phyloP scores from a whole-genome alignment of 2,797 vertebrate species.

The Bucorvus abyssinicus region DNA sequence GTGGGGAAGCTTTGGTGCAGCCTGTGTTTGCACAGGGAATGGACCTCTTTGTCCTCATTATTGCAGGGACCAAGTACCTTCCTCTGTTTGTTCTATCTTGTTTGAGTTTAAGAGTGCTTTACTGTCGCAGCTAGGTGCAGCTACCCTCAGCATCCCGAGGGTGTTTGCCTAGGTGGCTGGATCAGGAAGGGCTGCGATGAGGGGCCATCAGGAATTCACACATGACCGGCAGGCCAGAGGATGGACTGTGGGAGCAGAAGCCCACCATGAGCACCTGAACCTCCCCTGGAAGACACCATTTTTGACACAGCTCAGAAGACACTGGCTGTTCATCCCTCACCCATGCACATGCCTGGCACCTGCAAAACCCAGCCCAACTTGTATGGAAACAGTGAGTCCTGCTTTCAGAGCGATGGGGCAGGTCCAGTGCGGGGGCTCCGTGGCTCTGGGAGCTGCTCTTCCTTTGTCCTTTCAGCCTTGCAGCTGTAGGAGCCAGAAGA shows the following conservation, averaged over 20 bases:
- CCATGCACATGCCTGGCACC: background rate
- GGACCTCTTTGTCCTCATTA: background rate
- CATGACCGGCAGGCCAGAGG: background rate
- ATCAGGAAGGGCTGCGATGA: background rate
- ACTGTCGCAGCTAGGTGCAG: background rate
- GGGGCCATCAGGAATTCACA: background rate
- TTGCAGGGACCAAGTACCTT: background rate
- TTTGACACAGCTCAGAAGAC: background rate
- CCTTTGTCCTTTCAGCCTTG: background rate
- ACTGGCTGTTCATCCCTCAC: background rate
- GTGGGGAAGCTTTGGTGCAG: background rate
- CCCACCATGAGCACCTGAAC: background rate
- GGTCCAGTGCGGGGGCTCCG: accelerated
- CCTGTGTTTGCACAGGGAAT: background rate
- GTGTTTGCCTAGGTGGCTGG: background rate
- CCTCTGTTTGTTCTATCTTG: background rate
- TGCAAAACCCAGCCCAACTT: background rate
- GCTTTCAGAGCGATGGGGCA: background rate
- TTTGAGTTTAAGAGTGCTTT: background rate
- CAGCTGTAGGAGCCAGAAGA: background rate
- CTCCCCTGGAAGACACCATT: background rate
- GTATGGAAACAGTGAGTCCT: background rate
- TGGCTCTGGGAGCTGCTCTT: background rate
- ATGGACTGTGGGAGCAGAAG: background rate
- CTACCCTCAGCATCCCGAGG: background rate